Conservation (phyloP, 2,113 vertebrate genomes). For the Haemorhous mexicanus region DNA sequence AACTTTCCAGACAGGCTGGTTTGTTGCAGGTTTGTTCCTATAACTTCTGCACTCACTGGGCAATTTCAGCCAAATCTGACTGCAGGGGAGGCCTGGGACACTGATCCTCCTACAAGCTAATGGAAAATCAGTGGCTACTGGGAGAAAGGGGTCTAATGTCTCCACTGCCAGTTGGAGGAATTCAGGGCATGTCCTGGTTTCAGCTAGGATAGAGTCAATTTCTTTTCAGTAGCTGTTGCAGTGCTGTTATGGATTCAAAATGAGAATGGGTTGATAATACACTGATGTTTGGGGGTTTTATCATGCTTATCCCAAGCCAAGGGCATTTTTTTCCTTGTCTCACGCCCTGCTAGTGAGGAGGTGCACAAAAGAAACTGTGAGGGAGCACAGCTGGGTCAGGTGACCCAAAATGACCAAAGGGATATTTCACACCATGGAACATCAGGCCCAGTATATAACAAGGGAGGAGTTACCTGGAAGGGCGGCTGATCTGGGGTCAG, state of each 20-base stretch:
- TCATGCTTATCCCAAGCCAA: rapidly evolving
- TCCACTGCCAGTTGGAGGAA: background rate
- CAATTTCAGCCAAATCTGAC: background rate
- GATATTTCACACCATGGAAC: background rate
- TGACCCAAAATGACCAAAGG: background rate
- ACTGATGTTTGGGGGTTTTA: background rate
- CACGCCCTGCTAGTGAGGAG: background rate
- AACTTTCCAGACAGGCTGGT: background rate
- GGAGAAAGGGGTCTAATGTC: background rate
- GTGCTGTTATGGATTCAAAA: background rate
- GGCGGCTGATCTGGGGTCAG: rapidly evolving
- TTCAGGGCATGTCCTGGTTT: background rate
- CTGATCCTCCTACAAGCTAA: background rate
- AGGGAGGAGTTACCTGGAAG: background rate
- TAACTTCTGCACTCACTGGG: background rate
- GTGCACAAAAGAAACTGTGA: background rate
- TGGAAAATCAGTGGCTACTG: background rate
- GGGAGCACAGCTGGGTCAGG: background rate
- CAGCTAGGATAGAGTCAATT: background rate
- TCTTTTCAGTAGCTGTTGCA: background rate
- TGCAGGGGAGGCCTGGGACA: background rate
- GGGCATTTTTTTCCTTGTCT: background rate
- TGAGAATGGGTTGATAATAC: background rate
- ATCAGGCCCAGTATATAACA: background rate
- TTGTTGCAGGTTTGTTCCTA: background rate